phyloP scores from a whole-genome alignment of 2,888 invertebrate species.

The Hirtodrosophila alboralis region DNA sequence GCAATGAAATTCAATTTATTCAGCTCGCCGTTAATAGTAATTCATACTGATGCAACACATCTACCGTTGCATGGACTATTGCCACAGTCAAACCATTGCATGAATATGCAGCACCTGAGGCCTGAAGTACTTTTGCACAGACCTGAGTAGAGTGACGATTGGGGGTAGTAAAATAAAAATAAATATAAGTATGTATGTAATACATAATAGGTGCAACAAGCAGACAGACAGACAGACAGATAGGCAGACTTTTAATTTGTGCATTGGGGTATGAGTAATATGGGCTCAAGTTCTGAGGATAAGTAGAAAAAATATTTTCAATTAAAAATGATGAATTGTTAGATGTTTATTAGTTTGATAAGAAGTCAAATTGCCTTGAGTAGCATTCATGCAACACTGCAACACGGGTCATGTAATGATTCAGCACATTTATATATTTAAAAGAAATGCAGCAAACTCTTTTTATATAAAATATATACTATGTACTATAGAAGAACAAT shows the following conservation, averaged over 20 bases:
- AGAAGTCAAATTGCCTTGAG: too few species aligned
- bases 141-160: too few species aligned
- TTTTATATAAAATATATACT: too few species aligned
- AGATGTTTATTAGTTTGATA: background rate
- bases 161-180: too few species aligned
- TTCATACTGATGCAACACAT: constrained; percentile 60
- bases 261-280: constrained; percentile 24
- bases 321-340: constrained; percentile 7
- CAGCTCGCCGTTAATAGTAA: constrained; percentile 74
- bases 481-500: too few species aligned
- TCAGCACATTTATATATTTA: too few species aligned
- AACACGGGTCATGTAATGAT: too few species aligned
- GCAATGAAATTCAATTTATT: constrained; percentile 83
- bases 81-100: constrained; percentile 20
- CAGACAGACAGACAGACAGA: constrained; percentile 3
- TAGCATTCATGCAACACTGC: background rate
- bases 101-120: constrained; percentile 33
- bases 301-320: constrained; percentile 16
- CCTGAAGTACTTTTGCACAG: background rate
- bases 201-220: constrained; percentile 9
- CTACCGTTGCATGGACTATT: constrained; percentile 7
- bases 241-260: constrained; percentile 3
- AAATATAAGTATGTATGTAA: background rate
- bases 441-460: too few species aligned
- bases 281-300: background rate